These are phyloP conservation scores for Ctenodactylus gundi DNA, from an alignment of 2,113 vertebrate genomes.

Conservation along the genomic window DNA sequence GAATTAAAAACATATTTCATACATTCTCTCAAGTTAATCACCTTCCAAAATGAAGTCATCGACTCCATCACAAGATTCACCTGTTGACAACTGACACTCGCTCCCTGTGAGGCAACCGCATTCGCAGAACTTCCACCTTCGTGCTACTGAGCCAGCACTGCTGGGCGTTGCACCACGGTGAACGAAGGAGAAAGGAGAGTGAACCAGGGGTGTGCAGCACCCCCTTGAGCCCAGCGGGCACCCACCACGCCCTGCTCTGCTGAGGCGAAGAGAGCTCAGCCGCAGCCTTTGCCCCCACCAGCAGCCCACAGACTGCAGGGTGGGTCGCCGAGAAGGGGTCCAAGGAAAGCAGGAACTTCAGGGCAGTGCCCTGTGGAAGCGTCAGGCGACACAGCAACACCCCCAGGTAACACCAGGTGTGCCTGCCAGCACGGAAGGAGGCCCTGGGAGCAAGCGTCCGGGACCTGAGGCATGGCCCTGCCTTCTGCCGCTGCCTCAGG, in stretches of 20 bases:
- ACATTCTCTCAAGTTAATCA: not conserved
- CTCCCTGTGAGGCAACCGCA: not conserved
- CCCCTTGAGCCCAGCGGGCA: not conserved
- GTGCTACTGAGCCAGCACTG: not conserved
- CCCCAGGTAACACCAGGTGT: not conserved
- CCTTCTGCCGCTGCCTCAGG: too few species aligned
- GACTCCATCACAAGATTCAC: not conserved
- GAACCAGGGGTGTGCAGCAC: not conserved
- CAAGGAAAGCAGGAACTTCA: not conserved
- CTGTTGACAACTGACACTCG: not conserved
- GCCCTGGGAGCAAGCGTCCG: fast-evolving
- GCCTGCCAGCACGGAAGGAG: not conserved
- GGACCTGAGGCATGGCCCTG: too few species aligned
- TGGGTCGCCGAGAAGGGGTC: fast-evolving
- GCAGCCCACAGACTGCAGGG: not conserved
- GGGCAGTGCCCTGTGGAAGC: not conserved
- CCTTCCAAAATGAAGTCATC: not conserved
- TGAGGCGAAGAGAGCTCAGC: fast-evolving
- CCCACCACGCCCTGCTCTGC: fast-evolving
- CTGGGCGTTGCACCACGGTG: not conserved
- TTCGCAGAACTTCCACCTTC: not conserved
- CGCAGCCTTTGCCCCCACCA: not conserved
- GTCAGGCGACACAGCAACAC: not conserved
- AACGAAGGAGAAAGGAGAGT: not conserved
- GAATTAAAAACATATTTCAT: not conserved